Conservation (phyloP, 2,888 invertebrate species). For the Drosophila vallismaia region DNA sequence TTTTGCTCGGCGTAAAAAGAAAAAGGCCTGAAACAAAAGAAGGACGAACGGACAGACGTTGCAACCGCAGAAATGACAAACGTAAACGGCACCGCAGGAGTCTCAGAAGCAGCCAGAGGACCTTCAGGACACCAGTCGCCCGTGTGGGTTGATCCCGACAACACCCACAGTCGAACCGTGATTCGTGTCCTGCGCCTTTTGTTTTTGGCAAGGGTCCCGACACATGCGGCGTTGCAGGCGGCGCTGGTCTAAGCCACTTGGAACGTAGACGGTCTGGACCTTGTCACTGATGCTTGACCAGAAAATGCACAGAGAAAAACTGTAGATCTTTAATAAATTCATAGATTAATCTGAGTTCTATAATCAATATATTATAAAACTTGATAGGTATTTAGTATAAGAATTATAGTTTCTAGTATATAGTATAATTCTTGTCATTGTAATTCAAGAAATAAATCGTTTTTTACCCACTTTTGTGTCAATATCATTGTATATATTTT, state of each 20-base stretch:
- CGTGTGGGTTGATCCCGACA: constrained; percentile 65
- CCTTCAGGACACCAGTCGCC: constrained; percentile 34
- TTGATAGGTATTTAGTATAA: no score
- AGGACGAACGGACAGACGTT: constrained; percentile 27
- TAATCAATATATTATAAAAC: no score
- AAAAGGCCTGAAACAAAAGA: constrained; percentile 43
- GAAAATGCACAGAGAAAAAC: background rate
- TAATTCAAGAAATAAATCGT: background rate
- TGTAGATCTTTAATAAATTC: background rate
- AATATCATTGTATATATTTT: background rate
- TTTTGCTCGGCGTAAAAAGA: constrained; percentile 13
- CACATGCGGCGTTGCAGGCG: constrained; percentile 75
- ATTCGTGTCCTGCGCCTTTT: constrained; percentile 42
- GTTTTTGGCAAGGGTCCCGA: constrained; percentile 26
- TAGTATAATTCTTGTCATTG: no score
- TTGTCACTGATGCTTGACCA: constrained; percentile 65
- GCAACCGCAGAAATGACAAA: constrained; percentile 72
- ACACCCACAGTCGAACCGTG: constrained; percentile 64
- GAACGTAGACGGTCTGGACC: constrained; percentile 45
- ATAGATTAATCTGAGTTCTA: no score
- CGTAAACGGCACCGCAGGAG: constrained; percentile 64
- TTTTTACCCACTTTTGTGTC: background rate
- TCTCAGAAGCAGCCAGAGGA: constrained; percentile 8
- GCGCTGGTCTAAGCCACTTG: constrained; percentile 57
- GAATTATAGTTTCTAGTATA: no score